phyloP scores from a whole-genome alignment of 2,797 vertebrate species.

The Sebastes itinus region DNA sequence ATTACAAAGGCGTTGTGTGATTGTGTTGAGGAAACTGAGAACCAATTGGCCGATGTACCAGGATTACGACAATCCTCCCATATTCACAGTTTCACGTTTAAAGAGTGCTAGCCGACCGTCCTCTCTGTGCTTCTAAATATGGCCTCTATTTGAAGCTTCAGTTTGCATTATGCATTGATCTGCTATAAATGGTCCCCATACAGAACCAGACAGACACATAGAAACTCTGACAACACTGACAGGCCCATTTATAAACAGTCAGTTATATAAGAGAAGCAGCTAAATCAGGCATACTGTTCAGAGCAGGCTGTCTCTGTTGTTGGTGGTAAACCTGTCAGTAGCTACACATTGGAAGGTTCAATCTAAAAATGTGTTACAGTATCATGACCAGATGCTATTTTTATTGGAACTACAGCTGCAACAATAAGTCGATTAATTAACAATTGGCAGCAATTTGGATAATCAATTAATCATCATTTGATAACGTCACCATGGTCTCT shows the following conservation, averaged over 20 bases:
- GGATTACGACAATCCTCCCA: neutral
- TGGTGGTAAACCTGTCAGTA: neutral
- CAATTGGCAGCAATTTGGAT: neutral
- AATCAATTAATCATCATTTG: neutral
- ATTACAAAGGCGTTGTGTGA: conserved; percentile 12
- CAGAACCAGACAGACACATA: neutral
- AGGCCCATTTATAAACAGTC: neutral
- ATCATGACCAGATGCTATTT: neutral
- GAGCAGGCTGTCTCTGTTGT: neutral
- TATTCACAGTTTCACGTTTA: neutral
- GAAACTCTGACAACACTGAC: neutral
- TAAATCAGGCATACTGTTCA: neutral
- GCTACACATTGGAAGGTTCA: neutral
- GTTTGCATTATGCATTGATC: conserved; percentile 38
- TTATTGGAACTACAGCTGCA: neutral
- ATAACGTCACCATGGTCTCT: neutral
- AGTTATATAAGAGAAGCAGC: neutral
- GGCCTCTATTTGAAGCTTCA: neutral
- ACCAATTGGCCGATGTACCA: neutral
- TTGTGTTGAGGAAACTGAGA: conserved; percentile 8
- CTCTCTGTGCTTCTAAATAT: conserved; percentile 14
- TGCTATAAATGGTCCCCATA: conserved; percentile 8
- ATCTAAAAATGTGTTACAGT: neutral
- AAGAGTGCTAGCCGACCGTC: neutral
- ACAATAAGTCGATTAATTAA: neutral